A percentile compares a stretch with the other conserved stretches of the same genome.
These are phyloP conservation scores for Hystrix cristata DNA, from an alignment of 2,113 vertebrate species.

Conservation along the genomic window DNA sequence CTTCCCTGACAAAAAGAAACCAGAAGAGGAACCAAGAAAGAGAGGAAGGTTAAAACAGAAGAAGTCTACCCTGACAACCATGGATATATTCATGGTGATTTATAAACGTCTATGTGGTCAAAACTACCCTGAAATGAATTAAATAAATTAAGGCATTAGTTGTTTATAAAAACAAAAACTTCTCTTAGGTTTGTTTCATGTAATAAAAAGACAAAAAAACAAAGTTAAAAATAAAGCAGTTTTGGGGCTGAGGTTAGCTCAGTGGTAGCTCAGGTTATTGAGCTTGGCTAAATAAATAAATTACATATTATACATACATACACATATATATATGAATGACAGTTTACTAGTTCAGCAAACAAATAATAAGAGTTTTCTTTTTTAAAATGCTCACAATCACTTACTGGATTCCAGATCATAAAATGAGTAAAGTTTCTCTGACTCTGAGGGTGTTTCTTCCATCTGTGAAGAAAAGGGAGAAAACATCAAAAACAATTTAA, in stretches of 20 bases:
- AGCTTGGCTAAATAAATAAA: background rate
- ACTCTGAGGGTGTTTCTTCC: constrained; percentile 86
- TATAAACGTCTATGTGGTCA: background rate
- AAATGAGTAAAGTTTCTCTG: constrained; percentile 92
- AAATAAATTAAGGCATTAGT: background rate
- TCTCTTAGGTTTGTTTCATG: background rate
- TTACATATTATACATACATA: background rate
- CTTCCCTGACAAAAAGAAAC: background rate
- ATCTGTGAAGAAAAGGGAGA: constrained; percentile 87
- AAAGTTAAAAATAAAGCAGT: background rate
- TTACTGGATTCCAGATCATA: constrained; percentile 95
- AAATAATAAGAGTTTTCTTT: background rate
- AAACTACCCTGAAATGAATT: background rate
- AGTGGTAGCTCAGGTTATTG: background rate
- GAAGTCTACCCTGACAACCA: background rate
- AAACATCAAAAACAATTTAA: constrained; percentile 42
- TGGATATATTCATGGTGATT: background rate
- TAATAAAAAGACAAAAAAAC: background rate
- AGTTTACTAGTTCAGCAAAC: background rate
- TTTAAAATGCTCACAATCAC: constrained; percentile 80
- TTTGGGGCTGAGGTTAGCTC: background rate
- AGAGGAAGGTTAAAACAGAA: background rate
- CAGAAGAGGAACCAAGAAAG: background rate
- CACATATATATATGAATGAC: background rate
- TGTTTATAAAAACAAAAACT: constrained; percentile 7